phyloP scores from a whole-genome alignment of 1,140 invertebrate genomes.

The Scaptomyza hsui region DNA sequence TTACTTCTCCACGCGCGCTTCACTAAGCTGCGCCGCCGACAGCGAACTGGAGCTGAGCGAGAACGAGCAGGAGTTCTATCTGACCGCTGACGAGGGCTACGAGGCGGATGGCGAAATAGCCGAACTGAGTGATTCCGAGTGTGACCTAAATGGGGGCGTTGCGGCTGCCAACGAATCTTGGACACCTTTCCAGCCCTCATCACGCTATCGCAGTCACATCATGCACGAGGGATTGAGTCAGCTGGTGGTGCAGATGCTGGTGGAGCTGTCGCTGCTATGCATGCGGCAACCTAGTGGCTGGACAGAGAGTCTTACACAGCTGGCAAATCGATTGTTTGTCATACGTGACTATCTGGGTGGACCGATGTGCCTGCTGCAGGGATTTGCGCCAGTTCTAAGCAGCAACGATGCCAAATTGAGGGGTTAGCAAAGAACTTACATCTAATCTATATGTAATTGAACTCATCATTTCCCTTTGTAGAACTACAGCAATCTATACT shows the following conservation, averaged over 20 bases:
- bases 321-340: constrained; percentile 74
- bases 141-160: constrained; percentile 48
- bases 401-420: constrained; percentile 67
- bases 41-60: constrained; percentile 79
- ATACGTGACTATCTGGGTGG: constrained; percentile 78
- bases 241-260: constrained; percentile 77
- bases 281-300: constrained; percentile 72
- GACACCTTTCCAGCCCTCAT: constrained; percentile 75
- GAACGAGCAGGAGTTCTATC: constrained; percentile 74
- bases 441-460: background rate
- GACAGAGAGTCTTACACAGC: constrained; percentile 73
- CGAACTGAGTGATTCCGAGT: constrained; percentile 70
- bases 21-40: constrained; percentile 71
- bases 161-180: constrained; percentile 60
- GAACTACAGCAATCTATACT: constrained; percentile 79
- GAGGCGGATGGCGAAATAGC: constrained; percentile 81
- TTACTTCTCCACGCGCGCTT: constrained; percentile 74
- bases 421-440: constrained; percentile 31
- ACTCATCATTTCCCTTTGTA: background rate
- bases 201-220: constrained; percentile 71
- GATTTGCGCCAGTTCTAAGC: constrained; percentile 69
- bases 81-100: constrained; percentile 81
- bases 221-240: constrained; percentile 78
- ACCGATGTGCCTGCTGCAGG: constrained; percentile 70
- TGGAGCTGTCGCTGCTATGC: constrained; percentile 71